These are phyloP conservation scores for Schizaphis graminum DNA, from an alignment of 2,888 invertebrate species.

Conservation along the genomic window DNA sequence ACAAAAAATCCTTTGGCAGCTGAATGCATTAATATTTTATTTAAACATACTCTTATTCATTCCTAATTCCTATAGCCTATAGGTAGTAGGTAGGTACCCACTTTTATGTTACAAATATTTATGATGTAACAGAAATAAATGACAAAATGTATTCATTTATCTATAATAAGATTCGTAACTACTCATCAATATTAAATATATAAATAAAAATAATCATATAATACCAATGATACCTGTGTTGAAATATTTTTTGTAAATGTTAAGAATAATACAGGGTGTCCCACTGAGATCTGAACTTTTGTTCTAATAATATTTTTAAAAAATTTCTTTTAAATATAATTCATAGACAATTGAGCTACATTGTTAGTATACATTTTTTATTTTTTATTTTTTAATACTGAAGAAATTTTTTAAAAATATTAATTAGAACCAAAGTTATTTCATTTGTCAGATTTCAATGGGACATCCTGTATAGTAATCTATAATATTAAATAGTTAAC, in stretches of 20 bases:
- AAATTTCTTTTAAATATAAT: too few relatives aligned
- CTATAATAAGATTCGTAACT: neutral
- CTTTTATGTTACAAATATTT: neutral
- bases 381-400: too few relatives aligned
- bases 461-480: neutral
- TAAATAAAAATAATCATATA: neutral
- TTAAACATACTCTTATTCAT: neutral
- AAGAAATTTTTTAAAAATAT: too few relatives aligned
- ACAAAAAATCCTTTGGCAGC: neutral
- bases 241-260: too few relatives aligned
- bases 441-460: too few relatives aligned
- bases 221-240: too few relatives aligned
- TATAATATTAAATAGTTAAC: neutral
- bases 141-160: neutral
- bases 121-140: neutral
- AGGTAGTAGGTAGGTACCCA: neutral
- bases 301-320: too few relatives aligned
- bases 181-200: neutral
- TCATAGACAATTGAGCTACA: too few relatives aligned
- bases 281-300: too few relatives aligned
- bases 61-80: neutral
- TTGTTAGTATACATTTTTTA: too few relatives aligned
- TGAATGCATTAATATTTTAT: constrained; percentile 23
- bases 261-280: neutral
- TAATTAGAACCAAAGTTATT: too few relatives aligned